phyloP scores from a whole-genome alignment of 2,888 invertebrate species.

The Criorhina ranunculi region DNA sequence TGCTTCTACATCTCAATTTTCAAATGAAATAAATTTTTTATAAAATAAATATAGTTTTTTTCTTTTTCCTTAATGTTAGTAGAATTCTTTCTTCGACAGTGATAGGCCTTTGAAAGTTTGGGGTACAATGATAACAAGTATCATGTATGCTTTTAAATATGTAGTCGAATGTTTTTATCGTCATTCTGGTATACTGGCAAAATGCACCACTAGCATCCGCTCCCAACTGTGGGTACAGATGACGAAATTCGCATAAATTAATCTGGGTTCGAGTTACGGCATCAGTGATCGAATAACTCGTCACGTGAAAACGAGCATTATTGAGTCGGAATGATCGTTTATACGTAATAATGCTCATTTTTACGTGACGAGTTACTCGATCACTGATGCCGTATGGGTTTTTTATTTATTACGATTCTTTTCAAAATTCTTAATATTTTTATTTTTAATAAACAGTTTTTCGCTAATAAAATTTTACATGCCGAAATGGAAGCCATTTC shows the following conservation, averaged over 20 bases:
- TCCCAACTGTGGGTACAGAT: neutral
- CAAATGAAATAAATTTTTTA: constrained; percentile 6
- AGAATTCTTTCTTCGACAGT: too few species aligned
- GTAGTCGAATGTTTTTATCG: constrained; percentile 2
- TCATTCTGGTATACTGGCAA: constrained; percentile 1
- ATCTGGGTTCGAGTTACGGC: neutral
- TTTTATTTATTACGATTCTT: neutral
- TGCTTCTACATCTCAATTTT: neutral
- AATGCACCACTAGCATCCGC: neutral
- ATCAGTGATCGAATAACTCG: too few species aligned
- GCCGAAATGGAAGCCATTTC: neutral
- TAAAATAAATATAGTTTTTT: too few species aligned
- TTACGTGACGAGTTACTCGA: too few species aligned
- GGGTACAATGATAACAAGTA: constrained; percentile 1
- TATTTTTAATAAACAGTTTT: neutral
- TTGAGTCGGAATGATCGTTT: too few species aligned
- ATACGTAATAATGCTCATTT: too few species aligned
- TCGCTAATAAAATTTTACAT: neutral
- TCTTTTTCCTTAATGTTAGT: too few species aligned
- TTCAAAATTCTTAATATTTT: neutral
- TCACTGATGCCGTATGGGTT: neutral
- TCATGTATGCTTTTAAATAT: neutral
- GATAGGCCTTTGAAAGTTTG: constrained; percentile 14
- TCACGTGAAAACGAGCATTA: too few species aligned
- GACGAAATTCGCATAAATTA: constrained; percentile 4